These are phyloP conservation scores for Delichon dasypus DNA, from an alignment of 2,797 vertebrate genomes.

Conservation along the genomic window DNA sequence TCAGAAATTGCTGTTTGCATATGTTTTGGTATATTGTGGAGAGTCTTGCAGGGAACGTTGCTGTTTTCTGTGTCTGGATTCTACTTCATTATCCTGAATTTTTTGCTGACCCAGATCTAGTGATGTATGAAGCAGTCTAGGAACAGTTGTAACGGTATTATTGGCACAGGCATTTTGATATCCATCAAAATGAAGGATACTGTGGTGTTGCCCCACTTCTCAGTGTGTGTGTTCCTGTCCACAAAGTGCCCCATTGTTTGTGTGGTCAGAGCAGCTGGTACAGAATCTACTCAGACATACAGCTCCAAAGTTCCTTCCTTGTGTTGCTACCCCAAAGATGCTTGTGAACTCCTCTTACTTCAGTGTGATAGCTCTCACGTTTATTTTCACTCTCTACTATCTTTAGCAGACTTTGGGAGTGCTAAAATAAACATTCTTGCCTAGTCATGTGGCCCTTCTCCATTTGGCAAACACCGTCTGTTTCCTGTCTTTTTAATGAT, in stretches of 20 bases:
- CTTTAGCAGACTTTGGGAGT: slow-evolving; percentile 27
- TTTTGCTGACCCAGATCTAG: not conserved
- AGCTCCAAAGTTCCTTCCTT: not conserved
- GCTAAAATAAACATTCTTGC: slow-evolving; percentile 50
- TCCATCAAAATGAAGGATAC: not conserved
- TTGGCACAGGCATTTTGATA: not conserved
- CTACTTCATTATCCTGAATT: not conserved
- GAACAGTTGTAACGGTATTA: not conserved
- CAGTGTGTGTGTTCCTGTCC: not conserved
- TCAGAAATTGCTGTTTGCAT: not conserved
- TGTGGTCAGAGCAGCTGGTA: not conserved
- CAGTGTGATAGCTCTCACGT: not conserved
- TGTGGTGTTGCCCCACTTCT: not conserved
- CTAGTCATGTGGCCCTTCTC: not conserved
- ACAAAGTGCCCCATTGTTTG: not conserved
- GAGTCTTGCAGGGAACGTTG: not conserved
- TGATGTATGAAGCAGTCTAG: not conserved
- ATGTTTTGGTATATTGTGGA: not conserved
- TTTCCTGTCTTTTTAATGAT: not conserved
- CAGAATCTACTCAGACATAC: not conserved
- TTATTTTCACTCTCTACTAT: slow-evolving; percentile 31
- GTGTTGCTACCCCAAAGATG: not conserved
- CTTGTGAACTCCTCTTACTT: not conserved
- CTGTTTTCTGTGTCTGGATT: not conserved
- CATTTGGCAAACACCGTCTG: slow-evolving; percentile 25